Percentiles rank a stretch among this genome's conserved stretches.
Evolutionary conservation across 2,888 invertebrate genomes (phyloP).

Genomic region (Pherbina coryleti): DNA sequence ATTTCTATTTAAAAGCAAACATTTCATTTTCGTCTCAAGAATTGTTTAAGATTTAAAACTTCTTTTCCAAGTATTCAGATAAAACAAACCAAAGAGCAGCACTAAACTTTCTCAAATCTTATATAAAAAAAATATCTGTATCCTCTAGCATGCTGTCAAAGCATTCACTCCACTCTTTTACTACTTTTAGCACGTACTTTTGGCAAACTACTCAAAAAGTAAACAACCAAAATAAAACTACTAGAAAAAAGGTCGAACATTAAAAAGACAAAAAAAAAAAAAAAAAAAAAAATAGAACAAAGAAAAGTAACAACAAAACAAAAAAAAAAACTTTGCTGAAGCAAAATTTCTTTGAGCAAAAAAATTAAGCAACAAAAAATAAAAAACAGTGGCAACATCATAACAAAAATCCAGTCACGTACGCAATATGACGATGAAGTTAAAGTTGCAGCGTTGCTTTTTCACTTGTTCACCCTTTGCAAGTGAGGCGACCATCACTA

Average conservation of each 20-base stretch:
- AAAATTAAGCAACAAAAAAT: neutral
- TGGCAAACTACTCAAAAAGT: neutral
- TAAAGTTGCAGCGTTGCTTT: neutral
- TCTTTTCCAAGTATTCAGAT: no score
- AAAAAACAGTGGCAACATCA: neutral
- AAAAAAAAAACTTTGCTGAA: neutral
- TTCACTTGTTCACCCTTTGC: neutral
- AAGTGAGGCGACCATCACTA: no score
- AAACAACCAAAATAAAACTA: neutral
- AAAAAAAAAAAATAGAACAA: neutral
- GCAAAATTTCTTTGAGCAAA: neutral
- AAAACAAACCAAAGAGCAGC: no score
- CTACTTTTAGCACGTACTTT: neutral
- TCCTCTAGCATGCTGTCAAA: neutral
- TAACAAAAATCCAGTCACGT: neutral
- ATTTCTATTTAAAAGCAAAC: no score
- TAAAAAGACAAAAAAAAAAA: neutral
- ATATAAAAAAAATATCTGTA: neutral
- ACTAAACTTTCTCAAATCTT: neutral
- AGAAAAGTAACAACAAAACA: neutral
- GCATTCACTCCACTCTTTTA: neutral
- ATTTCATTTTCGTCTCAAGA: no score
- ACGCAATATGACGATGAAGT: slow-evolving; percentile 1
- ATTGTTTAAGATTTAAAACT: no score
- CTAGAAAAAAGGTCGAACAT: neutral